Conservation (phyloP, 2,113 vertebrate genomes). For the Gallinago undulata region DNA sequence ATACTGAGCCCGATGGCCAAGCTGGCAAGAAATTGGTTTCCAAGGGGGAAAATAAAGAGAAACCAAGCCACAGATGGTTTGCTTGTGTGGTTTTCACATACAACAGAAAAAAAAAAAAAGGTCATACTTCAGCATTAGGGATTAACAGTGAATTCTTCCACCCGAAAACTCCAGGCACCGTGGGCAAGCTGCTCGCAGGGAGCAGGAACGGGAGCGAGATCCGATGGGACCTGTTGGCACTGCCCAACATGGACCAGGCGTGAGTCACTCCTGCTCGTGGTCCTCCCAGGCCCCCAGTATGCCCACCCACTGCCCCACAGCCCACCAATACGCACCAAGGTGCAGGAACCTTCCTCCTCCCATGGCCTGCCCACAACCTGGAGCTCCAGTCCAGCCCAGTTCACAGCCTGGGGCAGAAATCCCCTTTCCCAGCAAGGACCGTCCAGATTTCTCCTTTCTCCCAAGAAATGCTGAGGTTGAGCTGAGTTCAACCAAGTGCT, state of each 20-base stretch:
- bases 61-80: neutral
- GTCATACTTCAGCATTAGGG: neutral
- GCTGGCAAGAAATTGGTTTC: neutral
- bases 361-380: neutral
- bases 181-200: neutral
- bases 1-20: neutral
- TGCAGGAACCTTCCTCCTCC: neutral
- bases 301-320: neutral
- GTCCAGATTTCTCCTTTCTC: neutral
- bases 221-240: accelerated
- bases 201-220: neutral
- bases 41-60: neutral
- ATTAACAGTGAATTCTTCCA: neutral
- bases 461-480: neutral
- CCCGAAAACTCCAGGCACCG: accelerated
- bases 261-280: neutral
- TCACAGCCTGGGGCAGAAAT: neutral
- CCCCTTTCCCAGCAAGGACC: neutral
- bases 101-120: neutral
- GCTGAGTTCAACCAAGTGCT: neutral
- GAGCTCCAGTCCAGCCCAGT: neutral
- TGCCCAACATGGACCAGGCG: accelerated
- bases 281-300: neutral
- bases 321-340: neutral
- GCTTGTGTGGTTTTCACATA: neutral